Evolutionary conservation across 2,797 vertebrate species (phyloP).

Genomic region (Stomatorhinus walkeri): DNA sequence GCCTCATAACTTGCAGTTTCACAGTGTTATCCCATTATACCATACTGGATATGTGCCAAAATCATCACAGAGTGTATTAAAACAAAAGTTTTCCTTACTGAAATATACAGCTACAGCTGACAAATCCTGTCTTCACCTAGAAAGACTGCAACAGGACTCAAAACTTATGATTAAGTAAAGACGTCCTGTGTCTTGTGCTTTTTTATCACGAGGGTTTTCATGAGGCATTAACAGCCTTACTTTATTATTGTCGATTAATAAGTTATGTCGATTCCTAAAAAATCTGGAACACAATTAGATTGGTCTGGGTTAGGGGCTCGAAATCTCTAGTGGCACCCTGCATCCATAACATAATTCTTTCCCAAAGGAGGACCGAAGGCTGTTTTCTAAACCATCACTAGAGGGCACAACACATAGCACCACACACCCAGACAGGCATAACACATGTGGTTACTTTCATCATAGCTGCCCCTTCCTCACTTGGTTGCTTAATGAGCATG

Average conservation of each 20-base stretch:
- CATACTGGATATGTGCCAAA: background rate
- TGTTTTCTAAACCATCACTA: background rate
- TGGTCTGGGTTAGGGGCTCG: background rate
- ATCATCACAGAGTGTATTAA: background rate
- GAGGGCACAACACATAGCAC: background rate
- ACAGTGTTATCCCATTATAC: background rate
- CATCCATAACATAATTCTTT: background rate
- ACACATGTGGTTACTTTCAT: background rate
- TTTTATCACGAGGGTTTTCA: background rate
- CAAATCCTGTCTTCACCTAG: background rate
- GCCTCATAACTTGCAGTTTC: background rate
- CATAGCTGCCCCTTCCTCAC: background rate
- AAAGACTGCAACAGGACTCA: background rate
- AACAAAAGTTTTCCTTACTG: background rate
- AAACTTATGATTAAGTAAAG: background rate
- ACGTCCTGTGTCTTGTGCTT: background rate
- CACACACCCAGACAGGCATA: background rate
- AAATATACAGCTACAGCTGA: background rate
- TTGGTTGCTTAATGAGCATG: background rate
- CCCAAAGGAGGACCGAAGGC: background rate
- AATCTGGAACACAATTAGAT: background rate
- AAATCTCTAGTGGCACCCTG: background rate
- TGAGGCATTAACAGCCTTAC: background rate
- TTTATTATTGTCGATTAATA: background rate
- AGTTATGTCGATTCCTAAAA: background rate